Evolutionary conservation across 1,140 invertebrate species (phyloP).

Genomic region (Coenobita brevimanus): DNA sequence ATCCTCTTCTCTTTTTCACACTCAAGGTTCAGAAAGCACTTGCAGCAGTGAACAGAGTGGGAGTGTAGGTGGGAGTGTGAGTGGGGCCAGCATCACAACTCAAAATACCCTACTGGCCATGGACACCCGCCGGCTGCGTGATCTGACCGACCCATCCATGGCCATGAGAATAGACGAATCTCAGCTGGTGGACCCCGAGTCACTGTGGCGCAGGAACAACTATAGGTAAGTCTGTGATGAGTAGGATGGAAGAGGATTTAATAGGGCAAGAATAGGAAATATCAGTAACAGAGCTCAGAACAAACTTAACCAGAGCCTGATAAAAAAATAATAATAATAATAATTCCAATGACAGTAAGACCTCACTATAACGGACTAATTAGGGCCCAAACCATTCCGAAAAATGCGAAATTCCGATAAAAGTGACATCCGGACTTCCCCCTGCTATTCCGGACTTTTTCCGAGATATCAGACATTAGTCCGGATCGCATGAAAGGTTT

Average conservation of each 20-base stretch:
- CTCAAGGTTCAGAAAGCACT: constrained; percentile 69
- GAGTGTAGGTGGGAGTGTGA: constrained; percentile 71
- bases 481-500: too few relatives aligned
- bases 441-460: too few relatives aligned
- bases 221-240: constrained; percentile 50
- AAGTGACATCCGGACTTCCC: too few relatives aligned
- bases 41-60: constrained; percentile 70
- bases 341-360: too few relatives aligned
- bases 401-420: too few relatives aligned
- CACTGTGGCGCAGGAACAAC: constrained; percentile 82
- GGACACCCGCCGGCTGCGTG: constrained; percentile 73
- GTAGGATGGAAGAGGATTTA: not conserved
- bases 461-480: too few relatives aligned
- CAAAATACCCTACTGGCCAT: constrained; percentile 82
- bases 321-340: too few relatives aligned
- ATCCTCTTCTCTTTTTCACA: not conserved
- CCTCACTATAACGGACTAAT: too few relatives aligned
- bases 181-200: constrained; percentile 87
- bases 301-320: too few relatives aligned
- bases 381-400: too few relatives aligned
- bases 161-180: constrained; percentile 86
- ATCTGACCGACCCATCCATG: constrained; percentile 75
- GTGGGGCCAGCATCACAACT: constrained; percentile 79
- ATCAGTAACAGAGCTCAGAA: too few relatives aligned
- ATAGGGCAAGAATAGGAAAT: too few relatives aligned